Evolutionary conservation across 2,888 invertebrate genomes (phyloP), one percentile per base, ranked within the genome.

Genomic region (Synergus gifuensis): DNA sequence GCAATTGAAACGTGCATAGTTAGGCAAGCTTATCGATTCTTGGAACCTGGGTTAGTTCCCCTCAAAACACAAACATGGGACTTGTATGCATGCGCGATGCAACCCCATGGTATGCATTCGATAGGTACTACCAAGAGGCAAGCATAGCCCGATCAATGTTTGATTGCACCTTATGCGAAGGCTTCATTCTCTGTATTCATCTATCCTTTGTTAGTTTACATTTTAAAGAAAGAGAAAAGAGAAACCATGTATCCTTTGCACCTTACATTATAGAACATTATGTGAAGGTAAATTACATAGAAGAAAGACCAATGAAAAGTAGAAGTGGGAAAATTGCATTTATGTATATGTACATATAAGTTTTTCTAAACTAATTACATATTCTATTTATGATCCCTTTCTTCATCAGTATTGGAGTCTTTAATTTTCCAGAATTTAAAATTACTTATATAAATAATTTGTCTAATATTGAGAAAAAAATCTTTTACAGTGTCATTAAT

Each of bases 1-100:
- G 73, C 81, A 80, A 73, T 81, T 80, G 85, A 86, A 88, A 87
- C 89, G 86, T 86, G 88, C 86, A 77, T 82, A 86, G 89, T 89
- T 87, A 87, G 89, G 88, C 88, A 86, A 86, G 87, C 88, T 82
- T 84, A 89, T 89, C 89, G 89, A 88, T 89, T 89, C 88, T 87
- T 86, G 85, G 85, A 85, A 84, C 81, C 79, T 78, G 80, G 80
- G 82, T 79, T 81, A 82, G 81, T 88, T 87, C 87, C 89, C 88
- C 87, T 88, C 87, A 87, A 89, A 88, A 88, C 87, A 89, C 87
- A 88, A 89, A 88, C 87, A 89, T 87, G 86, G 84, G 85, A 85
- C 86, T 86, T 85, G 85, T 86, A 88, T 86, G 86, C 87, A 88
- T 89, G 87, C 87, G 88, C 87, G 86, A 87, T 87, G 86, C 88